Evolutionary conservation across 2,888 invertebrate species (phyloP), one percentile per base, ranked within the genome.

Genomic region (Noctua pronuba): DNA sequence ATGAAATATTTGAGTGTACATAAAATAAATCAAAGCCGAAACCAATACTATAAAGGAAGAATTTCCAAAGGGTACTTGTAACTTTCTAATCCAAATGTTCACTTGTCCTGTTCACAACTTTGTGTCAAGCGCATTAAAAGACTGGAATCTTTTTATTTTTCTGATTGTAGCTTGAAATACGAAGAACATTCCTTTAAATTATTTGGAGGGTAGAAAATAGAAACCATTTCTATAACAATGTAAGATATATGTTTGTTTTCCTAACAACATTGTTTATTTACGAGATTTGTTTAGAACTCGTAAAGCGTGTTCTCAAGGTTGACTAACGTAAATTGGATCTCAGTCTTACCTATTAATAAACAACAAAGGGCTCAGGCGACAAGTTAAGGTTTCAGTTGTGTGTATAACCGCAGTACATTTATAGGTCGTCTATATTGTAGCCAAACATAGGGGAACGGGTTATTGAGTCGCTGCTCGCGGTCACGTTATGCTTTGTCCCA

Each of bases 301-400:
- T 86, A 81, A 85, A 65, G 60, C 55, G 38, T 44, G 67, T n/a
- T 55, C 41, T 86, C 75, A 88, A 87, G 82, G 87, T 80, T 62
- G 80, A 58, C 65, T 82, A 72, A 90, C 88, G 88, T 89, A 90
- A 92, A 93, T 92, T 91, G 91, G 89, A 92, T 93, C 88, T 88
- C 83, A 82, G 84, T 73, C 85, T 89, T 86, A 85, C 83, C 83
- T 87, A 89, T 88, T 91, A 91, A 91, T 89, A 90, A 77, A 90
- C 88, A 86, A 75, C 86, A 84, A 82, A 85, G 82, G 86, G 86
- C 81, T 88, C 83, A 84, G 72, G 75, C 75, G 86, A 81, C 77
- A 86, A 81, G 89, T 88, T 86, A 85, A 87, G 88, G 89, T 87
- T 90, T 89, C 88, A 83, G 73, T 86, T 80, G 78, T 65, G 71